A percentile compares a stretch with the other conserved stretches of the same genome.
These are phyloP conservation scores for Trichechus manatus DNA, from an alignment of 2,113 vertebrate species.

Conservation along the genomic window DNA sequence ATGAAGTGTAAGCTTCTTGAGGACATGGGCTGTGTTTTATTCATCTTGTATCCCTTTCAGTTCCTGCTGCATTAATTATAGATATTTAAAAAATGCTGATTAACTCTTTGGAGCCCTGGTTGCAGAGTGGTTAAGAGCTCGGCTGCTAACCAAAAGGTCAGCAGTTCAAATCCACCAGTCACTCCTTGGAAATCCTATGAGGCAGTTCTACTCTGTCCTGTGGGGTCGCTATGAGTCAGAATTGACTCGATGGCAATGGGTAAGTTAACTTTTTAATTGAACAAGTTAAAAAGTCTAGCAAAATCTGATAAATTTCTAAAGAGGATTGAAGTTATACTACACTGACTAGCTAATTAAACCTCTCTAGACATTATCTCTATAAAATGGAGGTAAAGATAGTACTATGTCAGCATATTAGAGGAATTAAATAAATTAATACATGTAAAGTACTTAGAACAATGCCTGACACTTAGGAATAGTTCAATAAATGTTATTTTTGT, in stretches of 20 bases:
- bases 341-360: neutral
- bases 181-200: too few species aligned
- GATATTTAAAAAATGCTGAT: neutral
- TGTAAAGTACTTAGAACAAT: too few species aligned
- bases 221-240: too few species aligned
- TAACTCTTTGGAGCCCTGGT: neutral
- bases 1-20: neutral
- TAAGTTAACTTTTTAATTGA: constrained; percentile 1
- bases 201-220: too few species aligned
- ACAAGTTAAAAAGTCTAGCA: neutral
- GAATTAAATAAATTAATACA: neutral
- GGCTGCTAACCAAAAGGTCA: too few species aligned
- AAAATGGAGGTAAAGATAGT: neutral
- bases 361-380: neutral
- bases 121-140: too few species aligned
- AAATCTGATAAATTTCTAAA: neutral
- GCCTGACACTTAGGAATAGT: neutral
- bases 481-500: constrained; percentile 21
- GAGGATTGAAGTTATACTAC: neutral
- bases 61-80: constrained; percentile 2
- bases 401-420: neutral
- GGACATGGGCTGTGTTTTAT: neutral
- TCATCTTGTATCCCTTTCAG: neutral
- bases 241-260: too few species aligned
- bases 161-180: too few species aligned